Conservation (phyloP, 2,113 vertebrate species). For the Aphyosemion australe region DNA sequence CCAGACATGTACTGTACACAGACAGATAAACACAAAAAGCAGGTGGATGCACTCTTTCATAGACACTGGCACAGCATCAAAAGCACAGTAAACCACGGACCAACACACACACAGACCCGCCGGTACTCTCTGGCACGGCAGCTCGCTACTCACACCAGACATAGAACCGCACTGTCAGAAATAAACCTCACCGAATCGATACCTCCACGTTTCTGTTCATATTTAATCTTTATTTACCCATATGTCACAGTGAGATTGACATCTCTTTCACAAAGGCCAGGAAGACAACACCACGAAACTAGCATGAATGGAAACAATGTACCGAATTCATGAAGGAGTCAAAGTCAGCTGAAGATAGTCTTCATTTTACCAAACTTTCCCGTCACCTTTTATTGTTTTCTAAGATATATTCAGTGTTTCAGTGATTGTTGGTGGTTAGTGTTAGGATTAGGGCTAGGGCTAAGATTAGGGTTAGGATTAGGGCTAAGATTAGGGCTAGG, state of each 20-base stretch:
- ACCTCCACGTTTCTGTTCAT: conserved; percentile 50
- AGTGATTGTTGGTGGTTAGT: background rate
- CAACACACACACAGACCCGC: conserved; percentile 50
- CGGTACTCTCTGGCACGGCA: conserved; percentile 53
- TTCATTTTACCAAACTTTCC: background rate
- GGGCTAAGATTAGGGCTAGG: too few species aligned
- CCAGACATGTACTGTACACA: conserved; percentile 56
- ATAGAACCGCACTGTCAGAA: conserved; percentile 41
- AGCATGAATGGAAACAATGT: conserved; percentile 45
- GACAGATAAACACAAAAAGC: conserved; percentile 55
- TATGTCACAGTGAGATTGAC: conserved; percentile 44
- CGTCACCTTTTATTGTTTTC: background rate
- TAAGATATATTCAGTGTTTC: background rate
- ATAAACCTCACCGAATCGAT: conserved; percentile 56
- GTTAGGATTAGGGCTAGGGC: too few species aligned
- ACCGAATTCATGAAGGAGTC: conserved; percentile 20
- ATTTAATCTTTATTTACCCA: conserved; percentile 62
- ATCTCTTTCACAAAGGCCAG: conserved; percentile 56
- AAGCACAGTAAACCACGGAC: conserved; percentile 47
- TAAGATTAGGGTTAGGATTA: too few species aligned
- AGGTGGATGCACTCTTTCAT: conserved; percentile 60
- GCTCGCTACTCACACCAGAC: conserved; percentile 46
- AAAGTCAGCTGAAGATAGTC: background rate
- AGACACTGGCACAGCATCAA: conserved; percentile 60
- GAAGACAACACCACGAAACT: conserved; percentile 22